Evolutionary conservation across 2,797 vertebrate genomes (phyloP).

Genomic region (Pterois miles): DNA sequence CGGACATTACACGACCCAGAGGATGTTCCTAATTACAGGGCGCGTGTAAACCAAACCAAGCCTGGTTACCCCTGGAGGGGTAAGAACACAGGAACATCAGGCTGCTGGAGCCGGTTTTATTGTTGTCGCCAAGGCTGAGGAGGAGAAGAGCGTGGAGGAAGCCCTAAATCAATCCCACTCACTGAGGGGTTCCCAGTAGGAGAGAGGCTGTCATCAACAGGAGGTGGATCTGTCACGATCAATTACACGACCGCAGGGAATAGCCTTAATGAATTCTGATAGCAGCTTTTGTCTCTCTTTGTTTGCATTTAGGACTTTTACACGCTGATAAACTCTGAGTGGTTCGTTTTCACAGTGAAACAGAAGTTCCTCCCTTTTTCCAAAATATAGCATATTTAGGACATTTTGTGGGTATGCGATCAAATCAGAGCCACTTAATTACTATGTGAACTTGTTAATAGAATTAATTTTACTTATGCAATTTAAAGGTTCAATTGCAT

Average conservation of each 20-base stretch:
- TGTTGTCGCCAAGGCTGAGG: slow-evolving; percentile 66
- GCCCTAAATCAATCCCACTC: slow-evolving; percentile 81
- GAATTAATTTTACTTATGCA: slow-evolving; percentile 3
- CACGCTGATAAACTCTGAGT: slow-evolving; percentile 27
- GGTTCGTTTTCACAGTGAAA: slow-evolving; percentile 17
- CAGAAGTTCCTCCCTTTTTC: background rate
- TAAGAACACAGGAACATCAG: slow-evolving; percentile 64
- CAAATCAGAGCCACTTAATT: slow-evolving; percentile 1
- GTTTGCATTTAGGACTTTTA: slow-evolving; percentile 32
- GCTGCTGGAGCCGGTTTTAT: slow-evolving; percentile 69
- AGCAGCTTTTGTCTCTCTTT: slow-evolving; percentile 48
- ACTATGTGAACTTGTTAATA: slow-evolving; percentile 13
- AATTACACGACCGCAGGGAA: slow-evolving; percentile 73
- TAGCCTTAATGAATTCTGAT: slow-evolving; percentile 65
- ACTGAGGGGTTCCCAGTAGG: slow-evolving; percentile 65
- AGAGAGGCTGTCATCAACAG: slow-evolving; percentile 75
- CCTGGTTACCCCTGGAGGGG: slow-evolving; percentile 63
- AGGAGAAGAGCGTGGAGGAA: slow-evolving; percentile 71
- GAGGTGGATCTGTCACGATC: slow-evolving; percentile 80
- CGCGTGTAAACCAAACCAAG: slow-evolving; percentile 64
- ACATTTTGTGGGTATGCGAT: background rate
- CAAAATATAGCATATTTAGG: slow-evolving; percentile 1
- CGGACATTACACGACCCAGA: slow-evolving; percentile 66
- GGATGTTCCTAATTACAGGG: slow-evolving; percentile 78
- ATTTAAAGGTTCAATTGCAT: background rate